Base-by-base conservation (phyloP, 2,888 invertebrate genomes). In the Odontocerum albicorne region DNA sequence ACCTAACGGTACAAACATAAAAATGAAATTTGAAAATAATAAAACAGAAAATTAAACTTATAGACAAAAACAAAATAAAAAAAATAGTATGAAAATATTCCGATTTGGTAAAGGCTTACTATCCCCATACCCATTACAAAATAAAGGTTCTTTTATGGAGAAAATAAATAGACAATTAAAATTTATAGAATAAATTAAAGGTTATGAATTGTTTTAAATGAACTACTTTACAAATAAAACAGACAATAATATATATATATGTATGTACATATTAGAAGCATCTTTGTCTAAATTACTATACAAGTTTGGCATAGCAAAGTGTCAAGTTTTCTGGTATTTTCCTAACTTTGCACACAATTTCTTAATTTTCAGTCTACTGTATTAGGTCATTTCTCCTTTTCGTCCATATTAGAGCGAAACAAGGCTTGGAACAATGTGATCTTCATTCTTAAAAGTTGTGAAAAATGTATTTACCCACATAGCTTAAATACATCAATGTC, bases 241-340 rank as follows among this genome's bases (percentile, higher is more conserved):
- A 40, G 39, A 47, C 20, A 31, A 39, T 52, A n/a, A n/a, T n/a
- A n/a, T n/a, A n/a, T n/a, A n/a, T n/a, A n/a, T n/a, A n/a, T n/a
- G n/a, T n/a, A 53, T 53, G 32, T 53, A 53, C 53, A 53, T 20
- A 38, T 45, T 31, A 45, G 51, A 45, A 45, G 10, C 15, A 8
- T n/a, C 44, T 44, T 43, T 49, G 35, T 49, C 46, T 39, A 39
- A 44, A 50, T 45, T 49, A 50, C 58, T 58, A 53, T 54, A 58
- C 55, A 58, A 36, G 52, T 58, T 58, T 59, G 59, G 59, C 58
- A 58, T 54, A 46, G 35, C 50, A 45, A n/a, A 31, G 32, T 51
- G 19, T 38, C 33, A 44, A n/a, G 20, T 17, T 16, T 46, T 31
- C 33, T n/a, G 42, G 22, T 42, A 17, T 33, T 49, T 43, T 42